phyloP scores from a whole-genome alignment of 1,140 invertebrate genomes.

The Aphelinus certus region DNA sequence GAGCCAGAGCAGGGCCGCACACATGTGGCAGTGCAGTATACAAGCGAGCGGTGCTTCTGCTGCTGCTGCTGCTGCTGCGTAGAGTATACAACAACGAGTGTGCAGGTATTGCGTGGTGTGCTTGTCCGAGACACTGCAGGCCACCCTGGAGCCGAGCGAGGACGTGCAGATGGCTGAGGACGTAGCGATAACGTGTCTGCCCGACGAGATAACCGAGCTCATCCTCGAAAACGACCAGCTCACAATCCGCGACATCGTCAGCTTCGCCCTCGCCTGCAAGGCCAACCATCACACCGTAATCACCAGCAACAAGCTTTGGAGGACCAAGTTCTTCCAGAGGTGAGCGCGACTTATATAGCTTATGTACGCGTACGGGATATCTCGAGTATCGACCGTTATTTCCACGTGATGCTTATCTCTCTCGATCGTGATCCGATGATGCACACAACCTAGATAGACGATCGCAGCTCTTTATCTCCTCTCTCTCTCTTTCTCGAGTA shows the following conservation, averaged over 20 bases:
- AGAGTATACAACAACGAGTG: too few species aligned
- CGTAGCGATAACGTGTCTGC: slow-evolving; percentile 53
- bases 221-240: slow-evolving; percentile 54
- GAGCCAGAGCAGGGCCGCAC: too few species aligned
- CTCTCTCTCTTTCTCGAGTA: too few species aligned
- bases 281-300: slow-evolving; percentile 46
- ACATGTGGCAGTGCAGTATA: not conserved
- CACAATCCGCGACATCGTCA: slow-evolving; percentile 52
- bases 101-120: too few species aligned
- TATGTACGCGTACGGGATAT: too few species aligned
- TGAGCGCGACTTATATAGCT: slow-evolving; percentile 29
- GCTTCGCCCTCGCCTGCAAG: slow-evolving; percentile 53
- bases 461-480: too few species aligned
- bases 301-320: slow-evolving; percentile 59
- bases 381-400: too few species aligned
- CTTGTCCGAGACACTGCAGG: not conserved
- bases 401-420: too few species aligned
- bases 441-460: too few species aligned
- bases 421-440: too few species aligned
- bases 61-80: too few species aligned
- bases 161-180: slow-evolving; percentile 47
- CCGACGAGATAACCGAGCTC: slow-evolving; percentile 54
- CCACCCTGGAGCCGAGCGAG: not conserved
- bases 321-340: slow-evolving; percentile 59
- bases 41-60: not conserved